A percentile compares a stretch with the other conserved stretches of the same genome.
phyloP scores from a whole-genome alignment of 2,797 vertebrate species.

The Gymnothorax javanicus region DNA sequence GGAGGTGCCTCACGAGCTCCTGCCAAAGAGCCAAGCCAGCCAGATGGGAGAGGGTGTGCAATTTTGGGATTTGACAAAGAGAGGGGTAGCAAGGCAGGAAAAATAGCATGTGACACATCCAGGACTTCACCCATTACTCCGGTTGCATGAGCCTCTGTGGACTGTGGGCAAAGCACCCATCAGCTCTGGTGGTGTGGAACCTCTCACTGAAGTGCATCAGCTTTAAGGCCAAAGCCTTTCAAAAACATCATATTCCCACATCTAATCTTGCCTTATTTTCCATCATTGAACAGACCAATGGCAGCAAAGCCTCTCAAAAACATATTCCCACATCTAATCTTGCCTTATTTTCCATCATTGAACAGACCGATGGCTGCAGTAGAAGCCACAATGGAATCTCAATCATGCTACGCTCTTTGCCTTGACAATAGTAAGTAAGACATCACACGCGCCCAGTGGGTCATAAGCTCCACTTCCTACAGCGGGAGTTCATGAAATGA shows the following conservation, averaged over 20 bases:
- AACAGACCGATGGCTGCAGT: background rate
- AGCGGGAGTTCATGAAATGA: conserved; percentile 5
- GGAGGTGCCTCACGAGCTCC: background rate
- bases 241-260: background rate
- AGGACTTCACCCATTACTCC: background rate
- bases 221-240: background rate
- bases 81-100: background rate
- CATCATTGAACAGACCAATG: conserved; percentile 9
- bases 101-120: background rate
- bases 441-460: background rate
- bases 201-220: background rate
- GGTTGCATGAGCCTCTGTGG: background rate
- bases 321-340: background rate
- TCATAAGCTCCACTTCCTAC: background rate
- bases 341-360: conserved; percentile 4
- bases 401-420: background rate
- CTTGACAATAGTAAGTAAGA: conserved; percentile 5
- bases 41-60: conserved; percentile 3
- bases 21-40: conserved; percentile 14
- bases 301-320: background rate
- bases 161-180: background rate
- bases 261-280: background rate
- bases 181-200: background rate
- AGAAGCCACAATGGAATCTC: conserved; percentile 11
- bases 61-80: background rate